Percentiles rank a stretch among this genome's conserved stretches.
Conservation (phyloP, 2,888 invertebrate genomes). For the Scelioninae gen. 2 region DNA sequence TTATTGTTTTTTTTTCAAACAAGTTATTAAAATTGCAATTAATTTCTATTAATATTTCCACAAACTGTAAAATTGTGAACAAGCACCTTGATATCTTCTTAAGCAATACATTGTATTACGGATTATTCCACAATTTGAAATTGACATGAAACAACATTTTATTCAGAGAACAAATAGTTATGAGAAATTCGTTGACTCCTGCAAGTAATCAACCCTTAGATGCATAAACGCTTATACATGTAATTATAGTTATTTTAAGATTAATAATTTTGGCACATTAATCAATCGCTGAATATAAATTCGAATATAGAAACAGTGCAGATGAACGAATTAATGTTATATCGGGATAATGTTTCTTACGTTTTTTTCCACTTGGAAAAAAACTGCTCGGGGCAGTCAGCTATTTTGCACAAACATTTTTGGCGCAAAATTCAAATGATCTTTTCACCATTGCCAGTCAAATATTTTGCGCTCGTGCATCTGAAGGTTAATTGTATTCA, state of each 20-base stretch:
- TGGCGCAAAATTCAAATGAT: slow-evolving; percentile 1
- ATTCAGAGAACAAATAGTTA: no score
- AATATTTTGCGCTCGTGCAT: slow-evolving; percentile 2
- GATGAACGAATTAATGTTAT: not conserved
- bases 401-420: no score
- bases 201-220: not conserved
- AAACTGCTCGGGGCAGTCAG: no score
- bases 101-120: no score
- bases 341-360: not conserved
- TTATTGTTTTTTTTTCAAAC: no score
- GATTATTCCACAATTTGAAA: no score
- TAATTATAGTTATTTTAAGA: not conserved
- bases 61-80: no score
- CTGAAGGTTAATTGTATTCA: slow-evolving; percentile 24
- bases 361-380: no score
- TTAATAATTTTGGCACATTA: slow-evolving; percentile 11
- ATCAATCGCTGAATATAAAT: not conserved
- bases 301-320: not conserved
- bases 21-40: no score
- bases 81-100: no score
- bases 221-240: not conserved
- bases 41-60: no score
- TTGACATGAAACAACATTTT: no score
- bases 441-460: not conserved
- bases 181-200: not conserved